Evolutionary conservation across 2,797 vertebrate species (phyloP).

Genomic region (Rhinatrema bivittatum): DNA sequence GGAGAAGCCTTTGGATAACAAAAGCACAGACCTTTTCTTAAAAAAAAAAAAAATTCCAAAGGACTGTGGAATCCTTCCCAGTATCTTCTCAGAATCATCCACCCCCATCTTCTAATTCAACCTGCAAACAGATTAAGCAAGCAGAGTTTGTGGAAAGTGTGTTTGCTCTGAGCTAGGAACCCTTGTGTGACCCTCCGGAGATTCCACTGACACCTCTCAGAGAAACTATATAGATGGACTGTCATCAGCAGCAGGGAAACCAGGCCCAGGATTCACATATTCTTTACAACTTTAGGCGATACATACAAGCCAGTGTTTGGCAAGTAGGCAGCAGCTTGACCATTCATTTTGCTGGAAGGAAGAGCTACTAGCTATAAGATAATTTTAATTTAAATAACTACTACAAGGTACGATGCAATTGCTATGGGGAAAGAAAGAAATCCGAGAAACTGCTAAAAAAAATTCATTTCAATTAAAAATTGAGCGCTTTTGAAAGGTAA

Average conservation of each 20-base stretch:
- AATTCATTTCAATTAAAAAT: no score
- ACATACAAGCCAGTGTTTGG: constrained; percentile 49
- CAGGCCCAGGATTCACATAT: constrained; percentile 48
- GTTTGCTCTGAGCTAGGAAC: constrained; percentile 73
- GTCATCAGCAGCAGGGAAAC: constrained; percentile 54
- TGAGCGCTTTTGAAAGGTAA: no score
- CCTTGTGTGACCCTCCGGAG: constrained; percentile 61
- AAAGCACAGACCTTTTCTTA: constrained; percentile 41
- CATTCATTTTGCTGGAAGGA: constrained; percentile 39
- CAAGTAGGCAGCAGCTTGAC: constrained; percentile 44
- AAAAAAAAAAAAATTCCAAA: no score
- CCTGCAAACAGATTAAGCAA: constrained; percentile 79
- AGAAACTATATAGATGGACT: constrained; percentile 51
- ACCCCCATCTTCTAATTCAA: constrained; percentile 73
- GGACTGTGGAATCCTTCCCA: constrained; percentile 52
- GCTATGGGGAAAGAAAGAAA: no score
- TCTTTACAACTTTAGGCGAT: constrained; percentile 50
- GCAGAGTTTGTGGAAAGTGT: constrained; percentile 65
- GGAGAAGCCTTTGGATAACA: constrained; percentile 41
- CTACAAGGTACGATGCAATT: no score
- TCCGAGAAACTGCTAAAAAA: no score
- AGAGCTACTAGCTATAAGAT: no score
- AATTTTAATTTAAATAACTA: no score
- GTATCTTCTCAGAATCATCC: constrained; percentile 57
- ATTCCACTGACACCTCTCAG: constrained; percentile 54